These are phyloP conservation scores for Diabrotica virgifera DNA, from an alignment of 1,140 invertebrate genomes.

Conservation along the genomic window DNA sequence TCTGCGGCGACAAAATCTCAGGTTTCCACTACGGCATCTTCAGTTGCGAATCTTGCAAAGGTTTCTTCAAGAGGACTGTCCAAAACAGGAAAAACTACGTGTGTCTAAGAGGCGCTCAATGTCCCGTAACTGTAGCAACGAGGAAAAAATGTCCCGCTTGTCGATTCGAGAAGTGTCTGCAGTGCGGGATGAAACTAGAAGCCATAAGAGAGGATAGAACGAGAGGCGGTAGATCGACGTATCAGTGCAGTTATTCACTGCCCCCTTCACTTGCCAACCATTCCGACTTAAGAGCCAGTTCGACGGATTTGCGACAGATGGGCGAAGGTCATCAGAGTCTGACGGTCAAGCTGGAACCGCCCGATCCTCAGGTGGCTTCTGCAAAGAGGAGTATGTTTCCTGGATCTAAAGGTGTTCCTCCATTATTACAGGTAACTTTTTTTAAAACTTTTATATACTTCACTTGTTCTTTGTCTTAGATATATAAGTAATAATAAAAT, in stretches of 20 bases:
- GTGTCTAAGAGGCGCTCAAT: constrained; percentile 85
- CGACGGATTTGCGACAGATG: constrained; percentile 44
- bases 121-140: constrained; percentile 87
- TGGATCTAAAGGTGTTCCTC: constrained; percentile 50
- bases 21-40: constrained; percentile 96
- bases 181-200: constrained; percentile 96
- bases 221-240: constrained; percentile 90
- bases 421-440: constrained; percentile 53
- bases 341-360: constrained; percentile 44
- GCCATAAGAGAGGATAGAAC: constrained; percentile 94
- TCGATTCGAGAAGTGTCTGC: constrained; percentile 94
- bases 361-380: constrained; percentile 31
- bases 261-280: constrained; percentile 64
- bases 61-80: constrained; percentile 97
- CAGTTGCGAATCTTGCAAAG: constrained; percentile 96
- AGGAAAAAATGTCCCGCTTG: constrained; percentile 96
- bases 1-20: constrained; percentile 93
- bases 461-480: too few relatives aligned
- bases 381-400: constrained; percentile 36
- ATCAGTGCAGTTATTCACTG: constrained; percentile 87
- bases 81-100: constrained; percentile 97
- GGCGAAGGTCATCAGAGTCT: constrained; percentile 37
- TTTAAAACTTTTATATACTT: too few relatives aligned
- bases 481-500: too few relatives aligned
- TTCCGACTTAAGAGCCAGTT: constrained; percentile 49